These are phyloP conservation scores for Morbakka virulenta DNA, from an alignment of 30 jellyfish, hydroid and myxozoan genomes.

Conservation along the genomic window DNA sequence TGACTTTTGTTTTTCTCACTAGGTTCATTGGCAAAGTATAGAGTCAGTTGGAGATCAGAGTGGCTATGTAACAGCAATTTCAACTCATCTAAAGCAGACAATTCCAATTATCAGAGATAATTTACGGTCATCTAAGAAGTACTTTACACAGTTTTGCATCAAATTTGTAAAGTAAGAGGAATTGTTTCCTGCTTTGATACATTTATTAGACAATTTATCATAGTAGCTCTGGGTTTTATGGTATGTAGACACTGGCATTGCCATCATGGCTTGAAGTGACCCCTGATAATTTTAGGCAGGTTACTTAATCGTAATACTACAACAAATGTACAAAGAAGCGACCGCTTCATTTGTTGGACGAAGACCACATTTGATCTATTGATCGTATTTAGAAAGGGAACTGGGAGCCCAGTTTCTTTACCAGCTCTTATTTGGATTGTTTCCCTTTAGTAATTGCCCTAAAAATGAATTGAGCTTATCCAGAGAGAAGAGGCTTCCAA, in stretches of 20 bases:
- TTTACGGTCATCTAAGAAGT: conserved; percentile 89
- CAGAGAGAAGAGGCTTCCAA: no score
- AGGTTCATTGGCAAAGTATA: conserved; percentile 98
- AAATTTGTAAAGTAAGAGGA: conserved; percentile 93
- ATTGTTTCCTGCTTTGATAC: no score
- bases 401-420: no score
- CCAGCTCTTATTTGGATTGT: no score
- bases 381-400: no score
- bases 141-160: conserved; percentile 92
- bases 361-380: no score
- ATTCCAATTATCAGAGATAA: conserved; percentile 87
- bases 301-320: background rate
- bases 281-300: background rate
- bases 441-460: no score
- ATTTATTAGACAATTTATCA: background rate
- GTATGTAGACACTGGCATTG: background rate
- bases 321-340: no score
- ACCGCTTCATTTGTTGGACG: no score
- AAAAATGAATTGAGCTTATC: no score
- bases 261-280: background rate
- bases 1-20: background rate
- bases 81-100: conserved; percentile 75
- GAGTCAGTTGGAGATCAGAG: conserved; percentile 99
- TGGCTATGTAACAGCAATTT: conserved; percentile 89
- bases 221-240: no score